phyloP scores from a whole-genome alignment of 2,113 vertebrate genomes.

The Nothoprocta pentlandii region DNA sequence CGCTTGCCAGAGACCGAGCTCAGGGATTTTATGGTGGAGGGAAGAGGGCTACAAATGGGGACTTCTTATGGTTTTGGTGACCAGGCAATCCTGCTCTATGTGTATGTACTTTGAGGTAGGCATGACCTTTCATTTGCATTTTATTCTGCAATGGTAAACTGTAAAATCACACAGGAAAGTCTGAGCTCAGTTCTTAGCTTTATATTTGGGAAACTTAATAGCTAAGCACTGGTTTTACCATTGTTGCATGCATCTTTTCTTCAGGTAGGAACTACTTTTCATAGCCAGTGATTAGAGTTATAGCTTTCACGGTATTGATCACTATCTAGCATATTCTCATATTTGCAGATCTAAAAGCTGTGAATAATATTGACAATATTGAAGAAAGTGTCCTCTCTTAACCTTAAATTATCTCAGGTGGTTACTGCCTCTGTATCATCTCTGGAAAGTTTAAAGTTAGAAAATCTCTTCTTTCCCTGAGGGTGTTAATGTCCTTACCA shows the following conservation, averaged over 20 bases:
- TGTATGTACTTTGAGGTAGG: not conserved
- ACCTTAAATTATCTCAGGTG: not conserved
- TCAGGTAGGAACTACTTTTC: not conserved
- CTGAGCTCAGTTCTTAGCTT: not conserved
- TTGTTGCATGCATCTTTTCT: not conserved
- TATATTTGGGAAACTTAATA: not conserved
- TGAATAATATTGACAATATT: not conserved
- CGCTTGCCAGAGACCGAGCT: too few relatives aligned
- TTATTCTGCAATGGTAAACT: not conserved
- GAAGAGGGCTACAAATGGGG: not conserved
- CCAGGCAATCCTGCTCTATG: not conserved
- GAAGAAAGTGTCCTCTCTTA: not conserved
- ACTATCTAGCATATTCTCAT: rapidly evolving
- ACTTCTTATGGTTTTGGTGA: not conserved
- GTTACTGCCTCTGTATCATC: not conserved
- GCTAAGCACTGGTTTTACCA: not conserved
- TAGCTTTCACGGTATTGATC: not conserved
- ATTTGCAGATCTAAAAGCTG: not conserved
- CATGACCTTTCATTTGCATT: not conserved
- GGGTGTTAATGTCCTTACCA: not conserved
- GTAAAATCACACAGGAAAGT: not conserved
- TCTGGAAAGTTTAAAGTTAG: not conserved
- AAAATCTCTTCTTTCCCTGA: not conserved
- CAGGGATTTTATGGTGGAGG: not conserved
- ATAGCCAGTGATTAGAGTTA: not conserved